phyloP scores from a whole-genome alignment of 64 coral and sea anemone species.

The Stichodactyla mertensii region DNA sequence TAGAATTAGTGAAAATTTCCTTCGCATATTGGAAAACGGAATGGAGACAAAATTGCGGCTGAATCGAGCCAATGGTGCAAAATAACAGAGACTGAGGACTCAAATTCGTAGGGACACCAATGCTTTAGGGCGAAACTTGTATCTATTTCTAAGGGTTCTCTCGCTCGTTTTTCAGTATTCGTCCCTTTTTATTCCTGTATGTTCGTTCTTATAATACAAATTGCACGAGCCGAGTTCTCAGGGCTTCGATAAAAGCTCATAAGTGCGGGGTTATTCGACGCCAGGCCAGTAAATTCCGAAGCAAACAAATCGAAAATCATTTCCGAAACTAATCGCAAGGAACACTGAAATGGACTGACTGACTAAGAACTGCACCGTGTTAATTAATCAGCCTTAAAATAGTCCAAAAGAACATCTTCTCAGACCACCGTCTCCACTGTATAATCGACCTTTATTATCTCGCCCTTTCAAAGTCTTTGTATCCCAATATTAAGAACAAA shows the following conservation, averaged over 20 bases:
- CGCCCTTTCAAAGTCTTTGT: neutral
- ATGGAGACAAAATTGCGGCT: no score
- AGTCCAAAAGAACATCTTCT: neutral
- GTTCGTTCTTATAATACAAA: neutral
- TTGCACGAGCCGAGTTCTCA: neutral
- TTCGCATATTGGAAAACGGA: no score
- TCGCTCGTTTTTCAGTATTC: no score
- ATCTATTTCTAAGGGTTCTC: no score
- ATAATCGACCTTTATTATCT: neutral
- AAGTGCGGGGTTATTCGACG: neutral
- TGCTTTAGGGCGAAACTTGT: no score
- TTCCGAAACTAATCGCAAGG: neutral
- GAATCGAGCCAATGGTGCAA: no score
- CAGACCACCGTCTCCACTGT: neutral
- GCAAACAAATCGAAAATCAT: neutral
- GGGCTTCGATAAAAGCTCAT: neutral
- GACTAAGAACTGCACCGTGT: neutral
- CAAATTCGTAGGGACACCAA: no score
- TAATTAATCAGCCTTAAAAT: neutral
- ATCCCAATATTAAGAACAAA: neutral
- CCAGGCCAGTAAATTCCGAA: neutral
- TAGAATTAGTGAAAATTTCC: no score
- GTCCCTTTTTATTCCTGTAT: no score
- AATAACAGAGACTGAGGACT: no score
- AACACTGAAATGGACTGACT: neutral